Base-by-base conservation (phyloP, 2,113 vertebrate genomes). In the Puntigrus tetrazona region DNA sequence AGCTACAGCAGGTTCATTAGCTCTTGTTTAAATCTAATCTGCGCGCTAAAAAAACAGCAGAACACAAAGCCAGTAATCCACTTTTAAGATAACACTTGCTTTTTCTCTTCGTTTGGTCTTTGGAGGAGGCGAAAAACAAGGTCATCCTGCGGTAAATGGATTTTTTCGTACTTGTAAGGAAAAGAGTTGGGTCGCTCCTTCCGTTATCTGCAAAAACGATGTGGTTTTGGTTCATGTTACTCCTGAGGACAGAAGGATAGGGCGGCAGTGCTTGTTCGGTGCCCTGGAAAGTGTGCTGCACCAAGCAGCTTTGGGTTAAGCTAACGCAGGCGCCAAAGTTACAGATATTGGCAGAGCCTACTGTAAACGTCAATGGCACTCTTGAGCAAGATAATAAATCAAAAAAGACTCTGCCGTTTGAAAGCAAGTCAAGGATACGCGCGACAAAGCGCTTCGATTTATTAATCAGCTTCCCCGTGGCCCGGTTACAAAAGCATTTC, bases 291-390 rank as follows among this genome's bases (percentile, higher is more conserved):
- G 27, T 67, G 34, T 81, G 78, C 78, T 31, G 47, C 78, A 38
- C 59, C 34, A 84, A 59, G 59, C 69, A 70, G 84, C 76, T 87
- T 82, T 50, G 25, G 73, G 11, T 36, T 67, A 59, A 67, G 59
- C 45, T 78, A 55, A 34, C 27, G 43, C 74, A 82, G 29, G 65
- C 81, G 63, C n/a, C 13, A 5, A 43, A 59, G 72, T 65, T 47
- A 52, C 36, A 81, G 80, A 85, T 82, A 69, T 22, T 65, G 79
- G 80, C 88, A 73, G 84, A 78, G 72, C 85, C 85, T 84, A 86
- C 85, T 86, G 22, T 61, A 87, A 87, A 88, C 65, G 87, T 80
- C 87, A 86, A 63, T 47, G 47, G 38, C 73, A 77, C 75, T 76
- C 75, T 45, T 86, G 65, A 82, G 80, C 67, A 76, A 38, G 45